Conservation (phyloP, 1,140 invertebrate species). For the Proctacanthus coquilletti region DNA sequence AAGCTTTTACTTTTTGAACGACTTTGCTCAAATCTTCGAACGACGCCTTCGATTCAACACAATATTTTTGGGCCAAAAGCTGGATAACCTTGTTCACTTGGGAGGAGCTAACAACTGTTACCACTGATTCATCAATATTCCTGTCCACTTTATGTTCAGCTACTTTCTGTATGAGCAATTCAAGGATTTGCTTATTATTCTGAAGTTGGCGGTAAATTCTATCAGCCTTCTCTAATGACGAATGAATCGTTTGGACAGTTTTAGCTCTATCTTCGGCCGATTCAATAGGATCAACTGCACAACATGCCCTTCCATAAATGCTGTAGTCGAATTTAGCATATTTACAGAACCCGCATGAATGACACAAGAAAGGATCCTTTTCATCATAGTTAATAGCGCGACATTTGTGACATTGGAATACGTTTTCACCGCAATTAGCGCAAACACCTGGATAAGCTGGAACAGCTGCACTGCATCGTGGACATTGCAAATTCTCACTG, state of each 20-base stretch:
- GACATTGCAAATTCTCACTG: constrained; percentile 88
- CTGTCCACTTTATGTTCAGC: constrained; percentile 27
- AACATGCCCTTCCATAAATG: constrained; percentile 75
- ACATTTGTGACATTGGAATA: constrained; percentile 97
- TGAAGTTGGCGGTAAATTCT: constrained; percentile 81
- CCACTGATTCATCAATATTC: constrained; percentile 30
- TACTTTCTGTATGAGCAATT: constrained; percentile 34
- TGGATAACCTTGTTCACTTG: constrained; percentile 76
- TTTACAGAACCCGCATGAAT: constrained; percentile 97
- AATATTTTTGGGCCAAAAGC: constrained; percentile 80
- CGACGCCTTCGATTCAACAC: constrained; percentile 81
- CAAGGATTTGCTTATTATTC: constrained; percentile 75
- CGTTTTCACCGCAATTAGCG: constrained; percentile 95
- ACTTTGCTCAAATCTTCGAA: constrained; percentile 95
- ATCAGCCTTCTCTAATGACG: constrained; percentile 85
- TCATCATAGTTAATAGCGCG: constrained; percentile 98
- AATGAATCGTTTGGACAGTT: constrained; percentile 80
- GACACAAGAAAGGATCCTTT: constrained; percentile 96
- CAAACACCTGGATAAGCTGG: constrained; percentile 95
- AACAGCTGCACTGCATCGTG: constrained; percentile 87
- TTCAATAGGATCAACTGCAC: constrained; percentile 92
- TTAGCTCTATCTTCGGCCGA: constrained; percentile 94
- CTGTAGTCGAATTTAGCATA: constrained; percentile 99
- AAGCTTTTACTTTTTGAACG: constrained; percentile 80
- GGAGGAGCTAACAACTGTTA: constrained; percentile 33